Base-by-base conservation (phyloP, 2,888 invertebrate species). In the Cyaniris semiargus region DNA sequence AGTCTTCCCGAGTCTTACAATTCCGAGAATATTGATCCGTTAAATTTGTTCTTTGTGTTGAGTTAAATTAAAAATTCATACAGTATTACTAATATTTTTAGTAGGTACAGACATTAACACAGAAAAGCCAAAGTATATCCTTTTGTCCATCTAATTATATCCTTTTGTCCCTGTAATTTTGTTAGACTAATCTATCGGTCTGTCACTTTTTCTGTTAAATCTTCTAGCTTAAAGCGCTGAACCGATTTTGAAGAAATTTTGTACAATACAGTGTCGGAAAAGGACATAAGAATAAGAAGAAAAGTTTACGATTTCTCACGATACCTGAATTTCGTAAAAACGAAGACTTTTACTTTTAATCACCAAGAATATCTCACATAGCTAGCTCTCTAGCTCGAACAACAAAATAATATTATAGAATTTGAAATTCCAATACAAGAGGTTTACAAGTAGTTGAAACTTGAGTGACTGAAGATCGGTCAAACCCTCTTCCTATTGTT, bases 1-100 rank as follows among this genome's bases (percentile, higher is more conserved):
- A 78, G 77, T 76, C 72, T 77, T 77, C 70, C 70, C 70, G 76
- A 71, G 77, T 76, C 77, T 78, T 70, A 38, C 34, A 76, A 48
- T 66, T 66, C 66, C 27, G 21, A 15, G 66, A 13, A 66, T 66
- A 66, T 66, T 66, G 66, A 66, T 66, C 13, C 21, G 27, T 1
- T 66, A 66, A 27, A 31, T 5, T 27, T 66, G 66, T 66, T 31
- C 6, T 31, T 66, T 66, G 31, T 31, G n/a, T 58, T 58, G 58
- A 21, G 58, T 53, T 53, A 21, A 58, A 15, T 66, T 23, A 58
- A 23, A 23, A 23, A 4, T 27, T 66, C 10, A 23, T 66, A 60
- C 58, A 0, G 0, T 38, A 0, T 13, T 10, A 44, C 44, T 44
- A 10, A 44, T 44, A 44, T 10, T 44, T 38, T 13, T 44, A 44